phyloP scores from a whole-genome alignment of 2,797 vertebrate genomes.

The Sarcophilus harrisii region DNA sequence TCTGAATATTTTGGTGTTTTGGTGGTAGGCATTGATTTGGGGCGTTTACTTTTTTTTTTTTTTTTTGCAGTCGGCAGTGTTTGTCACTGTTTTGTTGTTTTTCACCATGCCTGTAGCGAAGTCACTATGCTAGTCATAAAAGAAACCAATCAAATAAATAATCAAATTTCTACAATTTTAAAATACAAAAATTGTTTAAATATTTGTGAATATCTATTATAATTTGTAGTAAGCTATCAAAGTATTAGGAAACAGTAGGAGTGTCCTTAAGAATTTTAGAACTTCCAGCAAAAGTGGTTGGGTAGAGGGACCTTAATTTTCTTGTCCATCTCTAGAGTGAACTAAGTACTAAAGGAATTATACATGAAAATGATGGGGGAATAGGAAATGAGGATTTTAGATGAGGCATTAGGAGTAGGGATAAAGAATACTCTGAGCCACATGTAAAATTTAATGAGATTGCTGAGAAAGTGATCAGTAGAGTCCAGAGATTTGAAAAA shows the following conservation, averaged over 20 bases:
- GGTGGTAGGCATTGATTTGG: not conserved
- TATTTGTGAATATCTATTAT: not conserved
- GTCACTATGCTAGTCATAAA: not conserved
- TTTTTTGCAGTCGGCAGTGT: not conserved
- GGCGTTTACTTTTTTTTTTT: not conserved
- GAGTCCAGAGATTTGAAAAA: not conserved
- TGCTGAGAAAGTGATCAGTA: not conserved
- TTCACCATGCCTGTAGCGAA: not conserved
- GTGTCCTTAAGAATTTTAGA: not conserved
- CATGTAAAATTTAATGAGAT: not conserved
- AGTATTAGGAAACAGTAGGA: not conserved
- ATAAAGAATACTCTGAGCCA: not conserved
- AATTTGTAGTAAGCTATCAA: not conserved
- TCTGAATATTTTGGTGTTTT: not conserved
- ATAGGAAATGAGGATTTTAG: not conserved
- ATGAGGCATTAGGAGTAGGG: not conserved
- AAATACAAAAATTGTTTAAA: not conserved
- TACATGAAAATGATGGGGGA: not conserved
- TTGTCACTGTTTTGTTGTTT: not conserved
- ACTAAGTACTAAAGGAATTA: not conserved
- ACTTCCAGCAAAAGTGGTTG: not conserved
- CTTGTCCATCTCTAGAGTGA: not conserved
- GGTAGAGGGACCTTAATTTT: not conserved
- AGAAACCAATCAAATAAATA: not conserved
- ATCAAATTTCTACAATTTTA: not conserved